Percentiles rank a stretch among this genome's conserved stretches.
These are phyloP conservation scores for Nipponacmea schrenckii DNA, from an alignment of 2,888 invertebrate genomes.

Conservation along the genomic window DNA sequence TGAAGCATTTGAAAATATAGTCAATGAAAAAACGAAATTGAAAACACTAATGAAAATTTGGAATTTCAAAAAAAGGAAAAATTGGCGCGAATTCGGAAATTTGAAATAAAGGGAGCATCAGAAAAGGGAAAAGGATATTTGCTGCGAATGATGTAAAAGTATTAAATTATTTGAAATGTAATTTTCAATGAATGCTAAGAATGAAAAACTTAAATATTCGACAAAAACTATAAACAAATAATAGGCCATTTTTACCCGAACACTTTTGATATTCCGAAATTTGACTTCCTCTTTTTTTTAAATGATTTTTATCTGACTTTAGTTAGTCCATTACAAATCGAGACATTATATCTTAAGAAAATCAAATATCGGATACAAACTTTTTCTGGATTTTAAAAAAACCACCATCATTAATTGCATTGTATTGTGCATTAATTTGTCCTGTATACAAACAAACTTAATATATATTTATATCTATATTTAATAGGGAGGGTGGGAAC, in stretches of 20 bases:
- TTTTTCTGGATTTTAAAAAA: neutral
- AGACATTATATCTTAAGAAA: neutral
- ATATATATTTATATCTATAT: neutral
- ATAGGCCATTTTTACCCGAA: too few species aligned
- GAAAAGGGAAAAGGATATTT: too few species aligned
- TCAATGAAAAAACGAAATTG: neutral
- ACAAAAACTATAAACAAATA: too few species aligned
- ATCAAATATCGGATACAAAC: neutral
- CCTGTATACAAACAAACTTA: neutral
- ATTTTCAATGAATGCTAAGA: too few species aligned
- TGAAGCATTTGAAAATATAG: neutral
- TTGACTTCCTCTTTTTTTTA: too few species aligned
- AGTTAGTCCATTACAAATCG: too few species aligned
- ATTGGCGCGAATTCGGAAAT: neutral
- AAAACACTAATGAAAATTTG: neutral
- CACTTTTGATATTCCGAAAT: too few species aligned
- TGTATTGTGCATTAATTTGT: neutral
- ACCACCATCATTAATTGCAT: slow-evolving; percentile 1
- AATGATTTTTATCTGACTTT: too few species aligned
- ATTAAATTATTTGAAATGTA: too few species aligned
- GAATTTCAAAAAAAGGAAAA: neutral
- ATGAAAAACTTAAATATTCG: too few species aligned
- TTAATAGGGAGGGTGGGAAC: neutral
- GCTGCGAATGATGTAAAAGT: too few species aligned
- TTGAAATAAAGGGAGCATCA: neutral